Evolutionary conservation across 2,888 invertebrate genomes (phyloP).

Genomic region (Glyphotaelius pellucidus): DNA sequence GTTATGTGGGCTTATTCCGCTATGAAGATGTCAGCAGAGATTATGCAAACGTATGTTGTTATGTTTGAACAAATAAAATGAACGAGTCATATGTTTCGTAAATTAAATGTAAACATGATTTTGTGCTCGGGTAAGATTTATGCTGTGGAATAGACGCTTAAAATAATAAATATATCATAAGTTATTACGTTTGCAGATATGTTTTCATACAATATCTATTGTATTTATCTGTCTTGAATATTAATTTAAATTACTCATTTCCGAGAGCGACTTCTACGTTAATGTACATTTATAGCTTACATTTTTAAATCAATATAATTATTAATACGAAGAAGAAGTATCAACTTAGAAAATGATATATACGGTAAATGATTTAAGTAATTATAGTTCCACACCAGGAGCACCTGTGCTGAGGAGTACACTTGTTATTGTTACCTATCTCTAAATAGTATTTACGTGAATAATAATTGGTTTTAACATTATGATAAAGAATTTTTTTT

Average conservation of each 20-base stretch:
- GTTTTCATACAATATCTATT: neutral
- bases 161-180: neutral
- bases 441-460: too few relatives aligned
- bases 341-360: too few relatives aligned
- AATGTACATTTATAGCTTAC: too few relatives aligned
- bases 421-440: too few relatives aligned
- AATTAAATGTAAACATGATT: neutral
- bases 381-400: too few relatives aligned
- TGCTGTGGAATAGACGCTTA: neutral
- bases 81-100: neutral
- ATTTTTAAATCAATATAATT: too few relatives aligned
- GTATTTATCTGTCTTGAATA: neutral
- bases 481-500: too few relatives aligned
- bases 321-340: too few relatives aligned
- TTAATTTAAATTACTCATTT: neutral
- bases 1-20: constrained; percentile 16
- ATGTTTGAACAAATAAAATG: neutral
- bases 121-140: neutral
- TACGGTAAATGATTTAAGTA: too few relatives aligned
- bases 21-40: constrained; percentile 4
- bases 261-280: neutral
- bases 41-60: neutral
- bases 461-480: too few relatives aligned
- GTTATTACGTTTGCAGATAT: neutral
- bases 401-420: too few relatives aligned